A percentile compares a stretch with the other conserved stretches of the same genome.
Evolutionary conservation across 2,888 invertebrate genomes (phyloP).

Genomic region (Asteroscopus sphinx): DNA sequence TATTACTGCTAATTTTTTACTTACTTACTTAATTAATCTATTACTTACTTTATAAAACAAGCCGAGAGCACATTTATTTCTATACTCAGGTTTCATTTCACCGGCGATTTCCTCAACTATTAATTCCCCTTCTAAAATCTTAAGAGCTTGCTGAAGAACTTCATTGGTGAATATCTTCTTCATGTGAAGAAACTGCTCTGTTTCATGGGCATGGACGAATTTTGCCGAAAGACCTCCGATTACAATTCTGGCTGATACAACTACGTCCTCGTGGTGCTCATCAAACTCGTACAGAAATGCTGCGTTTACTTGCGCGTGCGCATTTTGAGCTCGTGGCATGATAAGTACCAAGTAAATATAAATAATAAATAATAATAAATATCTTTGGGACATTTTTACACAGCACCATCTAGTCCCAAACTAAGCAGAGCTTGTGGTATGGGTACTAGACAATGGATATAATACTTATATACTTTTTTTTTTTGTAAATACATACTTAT

Average conservation of each 20-base stretch:
- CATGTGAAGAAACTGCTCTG: conserved; percentile 84
- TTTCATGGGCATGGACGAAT: conserved; percentile 90
- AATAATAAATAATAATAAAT: too few relatives aligned
- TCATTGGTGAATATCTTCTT: conserved; percentile 82
- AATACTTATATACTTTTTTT: too few relatives aligned
- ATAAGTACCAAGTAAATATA: too few relatives aligned
- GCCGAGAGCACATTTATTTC: conserved; percentile 90
- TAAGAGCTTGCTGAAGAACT: conserved; percentile 86
- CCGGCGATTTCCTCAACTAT: conserved; percentile 81
- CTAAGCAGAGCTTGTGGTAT: too few relatives aligned
- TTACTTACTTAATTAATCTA: too few relatives aligned
- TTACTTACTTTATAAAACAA: conserved; percentile 91
- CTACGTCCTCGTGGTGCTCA: conserved; percentile 53
- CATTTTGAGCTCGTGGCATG: conserved; percentile 93
- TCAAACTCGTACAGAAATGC: conserved; percentile 91
- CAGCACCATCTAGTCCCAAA: too few relatives aligned
- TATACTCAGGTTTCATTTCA: conserved; percentile 90
- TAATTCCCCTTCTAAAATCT: conserved; percentile 88
- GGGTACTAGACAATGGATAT: too few relatives aligned
- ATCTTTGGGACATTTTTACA: too few relatives aligned
- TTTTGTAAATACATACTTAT: too few relatives aligned
- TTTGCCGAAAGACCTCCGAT: conserved; percentile 89
- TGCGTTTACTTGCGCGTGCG: conserved; percentile 94
- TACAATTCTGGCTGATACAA: conserved; percentile 89
- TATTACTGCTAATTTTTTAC: too few relatives aligned